phyloP scores from a whole-genome alignment of 2,113 vertebrate species.

The Diphyllodes magnificus region DNA sequence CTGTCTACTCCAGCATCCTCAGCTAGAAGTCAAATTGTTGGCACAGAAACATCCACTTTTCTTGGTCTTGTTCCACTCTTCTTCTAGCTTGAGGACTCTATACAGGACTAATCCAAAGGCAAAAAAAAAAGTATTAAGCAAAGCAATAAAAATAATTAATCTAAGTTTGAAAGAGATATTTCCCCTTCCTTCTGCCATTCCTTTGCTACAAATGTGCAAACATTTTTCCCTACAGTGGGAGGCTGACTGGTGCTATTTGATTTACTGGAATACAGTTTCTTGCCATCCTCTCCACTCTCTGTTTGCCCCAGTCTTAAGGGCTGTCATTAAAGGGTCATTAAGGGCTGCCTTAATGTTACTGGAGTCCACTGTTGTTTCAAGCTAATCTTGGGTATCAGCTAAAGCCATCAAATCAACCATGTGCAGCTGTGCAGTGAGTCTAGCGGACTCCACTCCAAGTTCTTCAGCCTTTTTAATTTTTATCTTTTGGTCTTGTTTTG shows the following conservation, averaged over 20 bases:
- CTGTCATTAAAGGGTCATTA: not conserved
- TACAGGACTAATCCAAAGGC: conserved; percentile 33
- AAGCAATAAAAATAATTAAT: conserved; percentile 68
- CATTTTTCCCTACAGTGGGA: not conserved
- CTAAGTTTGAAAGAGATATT: conserved; percentile 66
- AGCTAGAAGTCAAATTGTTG: not conserved
- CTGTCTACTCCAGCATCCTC: not conserved
- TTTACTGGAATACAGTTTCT: not conserved
- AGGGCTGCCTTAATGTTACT: not conserved
- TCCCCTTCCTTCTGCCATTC: conserved; percentile 44
- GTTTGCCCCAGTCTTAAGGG: not conserved
- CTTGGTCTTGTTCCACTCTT: not conserved
- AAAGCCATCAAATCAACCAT: conserved; percentile 14
- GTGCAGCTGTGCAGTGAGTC: not conserved
- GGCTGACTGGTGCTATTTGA: not conserved
- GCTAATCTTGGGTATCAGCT: conserved; percentile 18
- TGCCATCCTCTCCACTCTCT: not conserved
- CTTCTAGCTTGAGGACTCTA: conserved; percentile 6
- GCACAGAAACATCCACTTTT: not conserved
- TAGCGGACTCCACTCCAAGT: not conserved
- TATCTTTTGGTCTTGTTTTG: not conserved
- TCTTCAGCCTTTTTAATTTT: not conserved
- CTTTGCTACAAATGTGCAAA: conserved; percentile 17
- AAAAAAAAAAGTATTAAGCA: conserved; percentile 51
- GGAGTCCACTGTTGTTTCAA: not conserved